These are phyloP conservation scores for Nyctereutes procyonoides DNA, from an alignment of 2,113 vertebrate genomes.

Conservation along the genomic window DNA sequence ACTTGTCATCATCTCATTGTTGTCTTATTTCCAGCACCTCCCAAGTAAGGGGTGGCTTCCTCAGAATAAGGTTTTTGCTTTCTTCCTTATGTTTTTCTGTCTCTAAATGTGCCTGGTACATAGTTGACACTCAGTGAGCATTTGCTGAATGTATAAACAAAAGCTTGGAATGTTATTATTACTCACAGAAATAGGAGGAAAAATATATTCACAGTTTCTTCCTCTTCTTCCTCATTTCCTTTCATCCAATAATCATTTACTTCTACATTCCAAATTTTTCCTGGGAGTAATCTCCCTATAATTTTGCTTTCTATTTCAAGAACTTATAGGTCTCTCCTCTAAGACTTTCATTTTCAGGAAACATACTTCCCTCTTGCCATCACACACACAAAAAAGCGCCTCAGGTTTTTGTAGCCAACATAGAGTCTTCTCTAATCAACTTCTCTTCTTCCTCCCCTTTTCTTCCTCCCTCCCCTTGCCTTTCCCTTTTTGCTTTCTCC, in stretches of 20 bases:
- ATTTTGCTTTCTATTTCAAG: neutral
- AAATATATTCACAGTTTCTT: neutral
- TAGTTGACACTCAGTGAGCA: neutral
- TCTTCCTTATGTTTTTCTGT: neutral
- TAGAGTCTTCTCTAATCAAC: neutral
- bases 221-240: neutral
- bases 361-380: neutral
- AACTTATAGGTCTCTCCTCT: neutral
- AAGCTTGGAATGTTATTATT: neutral
- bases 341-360: neutral
- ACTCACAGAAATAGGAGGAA: neutral
- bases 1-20: neutral
- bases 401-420: neutral
- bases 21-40: neutral
- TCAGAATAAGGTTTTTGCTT: neutral
- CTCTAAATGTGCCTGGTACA: neutral
- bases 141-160: neutral
- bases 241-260: neutral
- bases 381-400: neutral
- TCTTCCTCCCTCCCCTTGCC: accelerated
- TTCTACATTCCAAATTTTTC: neutral
- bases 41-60: neutral
- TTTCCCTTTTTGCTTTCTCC: too few species aligned
- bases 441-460: too few species aligned
- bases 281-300: neutral